A percentile compares a stretch with the other conserved stretches of the same genome.
phyloP scores from a whole-genome alignment of 2,797 vertebrate genomes.

The Cryptoblepharus egeriae region DNA sequence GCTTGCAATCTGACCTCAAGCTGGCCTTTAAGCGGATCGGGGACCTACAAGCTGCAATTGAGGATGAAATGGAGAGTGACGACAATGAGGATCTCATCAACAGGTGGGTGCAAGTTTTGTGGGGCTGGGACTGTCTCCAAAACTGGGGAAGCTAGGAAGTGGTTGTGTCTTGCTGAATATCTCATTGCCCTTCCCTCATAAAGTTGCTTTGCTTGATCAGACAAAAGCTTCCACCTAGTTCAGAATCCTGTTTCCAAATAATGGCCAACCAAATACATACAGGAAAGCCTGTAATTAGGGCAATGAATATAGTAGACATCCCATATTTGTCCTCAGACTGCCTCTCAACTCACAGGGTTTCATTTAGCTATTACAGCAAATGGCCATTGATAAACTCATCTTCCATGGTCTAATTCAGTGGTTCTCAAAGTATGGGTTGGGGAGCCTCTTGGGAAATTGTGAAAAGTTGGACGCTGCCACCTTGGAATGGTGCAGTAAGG shows the following conservation, averaged over 20 bases:
- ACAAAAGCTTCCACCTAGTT: too few species aligned
- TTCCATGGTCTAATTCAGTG: too few species aligned
- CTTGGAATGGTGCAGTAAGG: too few species aligned
- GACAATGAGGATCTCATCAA: slow-evolving; percentile 98
- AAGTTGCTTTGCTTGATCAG: not conserved
- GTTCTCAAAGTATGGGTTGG: too few species aligned
- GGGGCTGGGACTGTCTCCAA: not conserved
- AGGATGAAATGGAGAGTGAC: slow-evolving; percentile 98
- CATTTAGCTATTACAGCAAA: not conserved
- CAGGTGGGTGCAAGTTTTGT: slow-evolving; percentile 79
- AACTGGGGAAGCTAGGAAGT: fast-evolving
- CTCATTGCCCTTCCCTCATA: not conserved
- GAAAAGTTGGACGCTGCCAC: too few species aligned
- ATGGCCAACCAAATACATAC: not conserved
- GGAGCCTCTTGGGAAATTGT: too few species aligned
- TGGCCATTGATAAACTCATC: not conserved
- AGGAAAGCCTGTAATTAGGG: not conserved
- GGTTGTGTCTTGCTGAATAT: not conserved
- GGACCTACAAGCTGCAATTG: slow-evolving; percentile 96
- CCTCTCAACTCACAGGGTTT: not conserved
- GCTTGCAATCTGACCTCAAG: slow-evolving; percentile 95
- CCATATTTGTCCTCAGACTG: not conserved
- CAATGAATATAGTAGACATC: not conserved
- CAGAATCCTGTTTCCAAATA: not conserved
- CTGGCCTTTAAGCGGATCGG: slow-evolving; percentile 98